Base-by-base conservation (phyloP, 2,797 vertebrate genomes). In the Eutrigla gurnardus region DNA sequence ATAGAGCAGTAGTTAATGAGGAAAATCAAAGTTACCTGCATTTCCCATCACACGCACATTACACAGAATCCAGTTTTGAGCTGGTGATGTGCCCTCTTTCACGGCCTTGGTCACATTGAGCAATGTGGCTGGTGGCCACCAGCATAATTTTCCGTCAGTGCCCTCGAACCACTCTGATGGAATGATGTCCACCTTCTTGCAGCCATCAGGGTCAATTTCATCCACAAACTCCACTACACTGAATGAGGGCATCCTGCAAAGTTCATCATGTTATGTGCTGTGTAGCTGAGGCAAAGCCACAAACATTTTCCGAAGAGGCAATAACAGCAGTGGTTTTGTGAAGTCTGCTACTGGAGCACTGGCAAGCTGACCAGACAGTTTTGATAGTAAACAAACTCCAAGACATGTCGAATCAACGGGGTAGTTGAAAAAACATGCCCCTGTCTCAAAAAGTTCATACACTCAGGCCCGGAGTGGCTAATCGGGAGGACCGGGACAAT, bases 201-300 rank as follows among this genome's bases (percentile, higher is more conserved):
- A 25, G 57, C 57, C 57, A 59, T 59, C 37, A 17, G n/a, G 12
- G 39, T 43, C 18, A 43, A 15, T 13, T 43, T 60, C 39, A 25
- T 60, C 32, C 15, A 62, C 59, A 62, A 45, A 62, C 32, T 62
- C 60, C 60, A 62, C 60, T 8, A 62, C 42, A 62, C 42, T 62
- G 60, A 62, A 45, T 46, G 32, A 46, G 13, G 60, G 3, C 43
- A 62, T 46, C 32, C 60, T 62, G 60, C 14, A 46, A 62, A 62
- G 60, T 62, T 46, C 14, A 46, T 62, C 43, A 35, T 13, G 4
- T 62, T 12, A 35, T 42, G n/a, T 65, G 17, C 18, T 52, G 36
- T 50, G n/a, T 25, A 25, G 25, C 25, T 25, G 25, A 25, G 62
- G 46, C 46, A 64, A 64, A 39, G 46, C 10, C 35, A 64, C 62